Evolutionary conservation across 2,888 invertebrate genomes (phyloP).

Genomic region (Drosophila subsilvestris): DNA sequence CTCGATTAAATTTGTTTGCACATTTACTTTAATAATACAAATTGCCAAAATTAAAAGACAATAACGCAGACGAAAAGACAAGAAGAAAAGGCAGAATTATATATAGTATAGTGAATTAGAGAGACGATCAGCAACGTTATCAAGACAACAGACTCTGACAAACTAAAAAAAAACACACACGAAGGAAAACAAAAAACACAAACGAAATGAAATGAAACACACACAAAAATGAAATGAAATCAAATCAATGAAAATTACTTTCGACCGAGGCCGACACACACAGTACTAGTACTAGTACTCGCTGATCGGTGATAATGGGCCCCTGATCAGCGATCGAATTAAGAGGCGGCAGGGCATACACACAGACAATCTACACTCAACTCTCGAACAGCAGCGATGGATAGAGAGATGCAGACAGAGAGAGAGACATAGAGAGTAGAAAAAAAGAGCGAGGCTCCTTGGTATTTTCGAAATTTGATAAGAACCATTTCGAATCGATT

Average conservation of each 20-base stretch:
- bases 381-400: background rate
- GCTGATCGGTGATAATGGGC: slow-evolving; percentile 48
- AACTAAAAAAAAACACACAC: slow-evolving; percentile 76
- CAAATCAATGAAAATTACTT: slow-evolving; percentile 37
- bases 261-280: slow-evolving; percentile 20
- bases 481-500: slow-evolving; percentile 42
- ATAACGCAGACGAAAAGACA: slow-evolving; percentile 50
- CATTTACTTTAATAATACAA: slow-evolving; percentile 11
- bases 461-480: slow-evolving; percentile 56
- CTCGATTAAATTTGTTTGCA: slow-evolving; percentile 24
- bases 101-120: slow-evolving; percentile 26
- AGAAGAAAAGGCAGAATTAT: slow-evolving; percentile 41
- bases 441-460: slow-evolving; percentile 27
- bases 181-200: background rate
- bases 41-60: slow-evolving; percentile 27
- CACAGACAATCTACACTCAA: background rate
- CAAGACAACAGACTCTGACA: slow-evolving; percentile 84
- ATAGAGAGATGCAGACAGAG: background rate
- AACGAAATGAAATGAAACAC: background rate
- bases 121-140: slow-evolving; percentile 76
- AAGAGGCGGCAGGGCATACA: slow-evolving; percentile 55
- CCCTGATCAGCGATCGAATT: slow-evolving; percentile 49
- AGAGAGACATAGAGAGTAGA: slow-evolving; percentile 3
- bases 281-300: background rate
- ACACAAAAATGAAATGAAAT: slow-evolving; percentile 20